Evolutionary conservation across 2,797 vertebrate genomes (phyloP).

Genomic region (Apodemus agrarius): DNA sequence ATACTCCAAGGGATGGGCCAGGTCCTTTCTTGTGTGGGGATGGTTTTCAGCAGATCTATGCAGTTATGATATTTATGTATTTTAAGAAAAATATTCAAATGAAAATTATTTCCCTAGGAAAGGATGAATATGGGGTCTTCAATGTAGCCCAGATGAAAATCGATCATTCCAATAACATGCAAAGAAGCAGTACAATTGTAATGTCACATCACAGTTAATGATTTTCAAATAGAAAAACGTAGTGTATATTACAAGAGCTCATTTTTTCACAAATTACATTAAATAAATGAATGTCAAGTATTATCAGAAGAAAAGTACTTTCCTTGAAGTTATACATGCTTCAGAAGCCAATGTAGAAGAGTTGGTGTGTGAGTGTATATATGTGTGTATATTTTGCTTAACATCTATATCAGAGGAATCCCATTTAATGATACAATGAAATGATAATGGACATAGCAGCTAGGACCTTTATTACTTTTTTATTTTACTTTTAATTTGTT

Average conservation of each 20-base stretch:
- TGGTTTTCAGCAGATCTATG: not conserved
- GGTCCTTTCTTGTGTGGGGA: not conserved
- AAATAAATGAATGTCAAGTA: not conserved
- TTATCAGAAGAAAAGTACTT: not conserved
- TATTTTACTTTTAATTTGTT: not conserved
- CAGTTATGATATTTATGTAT: not conserved
- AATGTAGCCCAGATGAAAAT: not conserved
- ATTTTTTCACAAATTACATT: constrained; percentile 20
- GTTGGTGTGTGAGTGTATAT: not conserved
- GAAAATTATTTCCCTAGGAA: not conserved
- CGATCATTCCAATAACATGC: not conserved
- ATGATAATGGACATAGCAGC: not conserved
- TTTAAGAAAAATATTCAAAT: not conserved
- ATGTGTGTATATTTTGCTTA: not conserved
- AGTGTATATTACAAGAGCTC: not conserved
- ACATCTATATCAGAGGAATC: not conserved
- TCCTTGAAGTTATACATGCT: not conserved
- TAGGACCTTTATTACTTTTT: not conserved
- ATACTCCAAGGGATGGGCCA: not conserved
- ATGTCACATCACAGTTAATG: not conserved
- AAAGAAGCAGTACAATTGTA: not conserved
- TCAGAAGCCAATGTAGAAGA: not conserved
- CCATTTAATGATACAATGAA: not conserved
- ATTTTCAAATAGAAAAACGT: constrained; percentile 13
- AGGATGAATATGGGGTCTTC: not conserved